A percentile compares a stretch with the other conserved stretches of the same genome.
These are phyloP conservation scores for Teleiodes luculella DNA, from an alignment of 2,888 invertebrate species.

Conservation along the genomic window DNA sequence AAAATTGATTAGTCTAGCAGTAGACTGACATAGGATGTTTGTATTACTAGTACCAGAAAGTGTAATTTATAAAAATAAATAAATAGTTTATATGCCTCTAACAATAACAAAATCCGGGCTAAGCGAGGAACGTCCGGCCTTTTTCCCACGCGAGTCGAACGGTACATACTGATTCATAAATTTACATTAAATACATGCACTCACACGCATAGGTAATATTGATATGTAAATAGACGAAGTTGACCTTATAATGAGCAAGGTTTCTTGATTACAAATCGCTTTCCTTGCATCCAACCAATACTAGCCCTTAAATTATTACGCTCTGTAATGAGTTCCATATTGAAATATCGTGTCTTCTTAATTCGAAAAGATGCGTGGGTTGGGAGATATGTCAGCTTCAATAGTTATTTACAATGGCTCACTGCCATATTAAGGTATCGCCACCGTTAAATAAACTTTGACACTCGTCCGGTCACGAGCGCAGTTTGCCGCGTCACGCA, in stretches of 20 bases:
- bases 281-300: not conserved
- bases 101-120: constrained; percentile 39
- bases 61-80: too few relatives aligned
- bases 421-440: constrained; percentile 28
- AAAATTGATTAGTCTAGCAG: too few relatives aligned
- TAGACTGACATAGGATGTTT: too few relatives aligned
- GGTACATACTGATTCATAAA: not conserved
- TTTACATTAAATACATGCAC: constrained; percentile 29
- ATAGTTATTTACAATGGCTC: constrained; percentile 22
- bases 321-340: not conserved
- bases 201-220: not conserved
- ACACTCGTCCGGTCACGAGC: constrained; percentile 51
- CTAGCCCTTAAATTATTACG: not conserved
- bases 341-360: not conserved
- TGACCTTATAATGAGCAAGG: not conserved
- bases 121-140: constrained; percentile 36
- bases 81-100: constrained; percentile 28
- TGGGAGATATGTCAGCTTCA: constrained; percentile 2
- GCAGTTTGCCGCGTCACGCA: constrained; percentile 37
- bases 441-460: constrained; percentile 39
- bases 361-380: not conserved
- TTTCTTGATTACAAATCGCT: not conserved
- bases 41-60: too few relatives aligned
- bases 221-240: too few relatives aligned
- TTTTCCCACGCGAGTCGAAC: constrained; percentile 61